phyloP scores from a whole-genome alignment of 1,140 invertebrate species.

The Camponotus floridanus region DNA sequence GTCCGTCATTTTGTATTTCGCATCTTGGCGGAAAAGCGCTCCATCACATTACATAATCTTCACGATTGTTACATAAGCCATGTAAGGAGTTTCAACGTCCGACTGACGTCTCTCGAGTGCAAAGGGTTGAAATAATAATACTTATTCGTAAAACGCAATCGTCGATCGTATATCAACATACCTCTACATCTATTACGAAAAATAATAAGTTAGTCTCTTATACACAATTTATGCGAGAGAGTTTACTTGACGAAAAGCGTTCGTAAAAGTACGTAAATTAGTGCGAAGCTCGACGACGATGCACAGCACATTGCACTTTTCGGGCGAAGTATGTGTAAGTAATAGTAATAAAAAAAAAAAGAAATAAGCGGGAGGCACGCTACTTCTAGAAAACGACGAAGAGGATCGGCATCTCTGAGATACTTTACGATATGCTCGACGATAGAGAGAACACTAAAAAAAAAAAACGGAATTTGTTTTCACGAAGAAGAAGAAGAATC shows the following conservation, averaged over 20 bases:
- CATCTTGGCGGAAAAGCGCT: conserved; percentile 27
- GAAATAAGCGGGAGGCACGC: not conserved
- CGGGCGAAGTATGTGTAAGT: not conserved
- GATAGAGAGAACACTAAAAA: conserved; percentile 40
- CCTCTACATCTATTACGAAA: not conserved
- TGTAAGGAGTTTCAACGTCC: conserved; percentile 15
- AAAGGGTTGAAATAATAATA: conserved; percentile 34
- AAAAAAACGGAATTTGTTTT: conserved; percentile 36
- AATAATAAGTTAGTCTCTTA: not conserved
- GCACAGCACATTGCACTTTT: not conserved
- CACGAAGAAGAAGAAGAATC: conserved; percentile 25
- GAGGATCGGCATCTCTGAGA: conserved; percentile 9
- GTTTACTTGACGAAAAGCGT: not conserved
- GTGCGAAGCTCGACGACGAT: conserved; percentile 3
- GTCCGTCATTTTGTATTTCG: conserved; percentile 39
- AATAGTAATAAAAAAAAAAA: not conserved
- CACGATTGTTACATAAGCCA: conserved; percentile 1
- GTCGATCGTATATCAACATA: conserved; percentile 13
- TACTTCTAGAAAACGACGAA: not conserved
- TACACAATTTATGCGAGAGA: not conserved
- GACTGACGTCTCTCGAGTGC: conserved; percentile 52
- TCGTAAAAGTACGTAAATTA: conserved; percentile 6
- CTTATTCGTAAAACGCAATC: conserved; percentile 21
- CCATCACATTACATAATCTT: conserved; percentile 12
- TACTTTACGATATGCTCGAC: conserved; percentile 19